Conservation (phyloP, 2,113 vertebrate species). For the Pipra filicauda region DNA sequence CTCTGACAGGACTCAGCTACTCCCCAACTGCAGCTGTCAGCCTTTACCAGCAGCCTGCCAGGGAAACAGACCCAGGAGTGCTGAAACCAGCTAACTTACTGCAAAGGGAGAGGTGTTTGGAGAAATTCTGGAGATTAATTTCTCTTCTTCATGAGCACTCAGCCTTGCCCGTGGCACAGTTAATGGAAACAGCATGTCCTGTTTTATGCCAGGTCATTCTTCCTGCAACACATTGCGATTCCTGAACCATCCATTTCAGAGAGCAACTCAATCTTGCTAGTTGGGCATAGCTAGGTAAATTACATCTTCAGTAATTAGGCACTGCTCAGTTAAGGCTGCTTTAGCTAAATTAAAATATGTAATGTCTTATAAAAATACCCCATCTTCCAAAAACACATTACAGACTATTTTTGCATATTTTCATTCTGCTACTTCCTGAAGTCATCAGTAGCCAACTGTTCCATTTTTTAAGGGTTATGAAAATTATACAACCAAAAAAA, state of each 20-base stretch:
- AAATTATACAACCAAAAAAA: neutral
- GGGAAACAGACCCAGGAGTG: neutral
- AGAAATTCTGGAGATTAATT: neutral
- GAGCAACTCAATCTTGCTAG: neutral
- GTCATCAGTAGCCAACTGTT: neutral
- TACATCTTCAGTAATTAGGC: neutral
- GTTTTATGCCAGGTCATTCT: neutral
- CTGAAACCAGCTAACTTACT: neutral
- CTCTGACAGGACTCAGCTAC: neutral
- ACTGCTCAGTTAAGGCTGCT: neutral
- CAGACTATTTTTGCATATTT: neutral
- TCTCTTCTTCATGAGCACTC: neutral
- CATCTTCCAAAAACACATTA: neutral
- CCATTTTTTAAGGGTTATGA: neutral
- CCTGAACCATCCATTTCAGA: neutral
- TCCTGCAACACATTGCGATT: fast-evolving
- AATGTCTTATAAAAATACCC: neutral
- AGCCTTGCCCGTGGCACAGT: neutral
- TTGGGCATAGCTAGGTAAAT: neutral
- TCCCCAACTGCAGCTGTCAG: neutral
- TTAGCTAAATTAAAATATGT: neutral
- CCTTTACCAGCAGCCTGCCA: neutral
- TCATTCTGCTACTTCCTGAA: neutral
- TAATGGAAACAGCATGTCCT: neutral
- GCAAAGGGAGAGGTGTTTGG: neutral